Percentiles rank a stretch among this genome's conserved stretches.
phyloP scores from a whole-genome alignment of 2,797 vertebrate genomes.

The Acestrorhynchus altus region DNA sequence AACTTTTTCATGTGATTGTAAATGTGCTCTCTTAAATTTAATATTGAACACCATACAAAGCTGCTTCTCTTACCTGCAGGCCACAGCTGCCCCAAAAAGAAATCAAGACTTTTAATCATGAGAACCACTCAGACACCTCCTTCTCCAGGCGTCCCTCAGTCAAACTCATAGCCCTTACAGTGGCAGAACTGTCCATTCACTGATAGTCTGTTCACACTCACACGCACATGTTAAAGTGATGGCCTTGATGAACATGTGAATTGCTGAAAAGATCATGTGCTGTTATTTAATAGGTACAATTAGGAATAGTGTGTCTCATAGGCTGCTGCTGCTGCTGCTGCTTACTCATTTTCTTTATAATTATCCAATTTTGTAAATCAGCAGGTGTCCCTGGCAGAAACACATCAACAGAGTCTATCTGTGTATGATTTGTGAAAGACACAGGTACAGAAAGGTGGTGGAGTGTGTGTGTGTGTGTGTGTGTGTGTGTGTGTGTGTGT shows the following conservation, averaged over 20 bases:
- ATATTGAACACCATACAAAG: no score
- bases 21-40: no score
- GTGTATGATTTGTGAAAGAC: slow-evolving; percentile 54
- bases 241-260: slow-evolving; percentile 55
- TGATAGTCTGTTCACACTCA: neutral
- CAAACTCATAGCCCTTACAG: neutral
- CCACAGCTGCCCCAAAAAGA: no score
- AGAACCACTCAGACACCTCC: neutral
- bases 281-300: slow-evolving; percentile 66
- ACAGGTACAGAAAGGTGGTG: neutral
- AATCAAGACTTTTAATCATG: neutral
- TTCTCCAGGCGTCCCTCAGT: neutral
- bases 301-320: slow-evolving; percentile 60
- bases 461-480: slow-evolving; percentile 17
- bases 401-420: slow-evolving; percentile 46
- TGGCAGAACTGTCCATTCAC: neutral
- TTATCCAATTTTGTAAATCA: slow-evolving; percentile 64
- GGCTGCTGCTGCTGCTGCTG: slow-evolving; percentile 43
- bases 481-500: slow-evolving; percentile 22
- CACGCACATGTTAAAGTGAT: neutral
- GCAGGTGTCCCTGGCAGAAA: slow-evolving; percentile 55
- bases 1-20: no score
- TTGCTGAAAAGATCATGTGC: slow-evolving; percentile 54
- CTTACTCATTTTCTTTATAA: slow-evolving; percentile 61
- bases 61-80: no score